Evolutionary conservation across 2,113 vertebrate genomes (phyloP), one percentile per base, ranked within the genome.

Genomic region (Cettia cetti): DNA sequence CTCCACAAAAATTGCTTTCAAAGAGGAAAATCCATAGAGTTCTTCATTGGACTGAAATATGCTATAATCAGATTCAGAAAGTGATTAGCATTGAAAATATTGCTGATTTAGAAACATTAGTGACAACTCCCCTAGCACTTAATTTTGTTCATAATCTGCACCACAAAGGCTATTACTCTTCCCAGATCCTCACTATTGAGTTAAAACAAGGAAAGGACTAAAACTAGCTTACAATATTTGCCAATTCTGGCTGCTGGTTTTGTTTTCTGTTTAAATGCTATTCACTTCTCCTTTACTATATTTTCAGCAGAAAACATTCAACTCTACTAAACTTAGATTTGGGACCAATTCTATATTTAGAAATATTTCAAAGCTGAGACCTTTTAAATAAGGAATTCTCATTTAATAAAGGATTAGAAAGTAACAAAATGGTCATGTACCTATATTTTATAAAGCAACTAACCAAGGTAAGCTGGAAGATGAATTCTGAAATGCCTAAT

Each of bases 131-230:
- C 33, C 26, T 45, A 57, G 49, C 49, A 64, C 45, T 87, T 79
- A 22, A 89, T 89, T 95, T 91, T 87, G 44, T 69, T 89, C 18
- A 44, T 69, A 72, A 87, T 76, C 61, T 92, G 23, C 31, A n/a
- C 65, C 68, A 80, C 83, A 95, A 89, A 82, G 82, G n/a, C 81
- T 68, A 68, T 20, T 33, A 3, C 35, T 61, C n/a, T 91, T 84
- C 57, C 57, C 72, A 78, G 74, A 50, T 68, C 37, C 56, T 85
- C 49, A 69, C 60, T 76, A 72, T 40, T 82, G 44, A 82, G 26
- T 79, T 89, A 76, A 95, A 91, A 92, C 20, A 75, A 89, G 44
- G 69, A 72, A 86, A 94, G n/a, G 53, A 87, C 85, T 72, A 87
- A 92, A 89, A 92, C 57, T 44, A 49, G 35, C 53, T 69, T 87